Conservation (phyloP, 1,140 invertebrate species). For the Dreissena rostriformis region DNA sequence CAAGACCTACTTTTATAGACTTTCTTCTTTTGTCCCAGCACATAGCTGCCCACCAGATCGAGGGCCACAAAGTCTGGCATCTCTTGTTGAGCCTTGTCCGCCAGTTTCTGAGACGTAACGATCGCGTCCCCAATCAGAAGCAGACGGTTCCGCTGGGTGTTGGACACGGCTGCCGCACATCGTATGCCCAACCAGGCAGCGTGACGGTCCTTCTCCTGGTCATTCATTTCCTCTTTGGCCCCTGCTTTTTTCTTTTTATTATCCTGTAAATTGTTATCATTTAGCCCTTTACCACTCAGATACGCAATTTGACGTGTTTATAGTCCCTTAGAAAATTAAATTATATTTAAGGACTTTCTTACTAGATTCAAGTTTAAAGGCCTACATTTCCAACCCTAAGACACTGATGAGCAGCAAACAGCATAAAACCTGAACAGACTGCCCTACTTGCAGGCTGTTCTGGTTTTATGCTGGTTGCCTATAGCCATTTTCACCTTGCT, state of each 20-base stretch:
- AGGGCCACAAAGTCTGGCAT: slow-evolving; percentile 77
- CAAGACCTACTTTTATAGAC: slow-evolving; percentile 77
- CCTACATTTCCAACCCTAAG: too few relatives aligned
- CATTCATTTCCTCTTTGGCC: slow-evolving; percentile 64
- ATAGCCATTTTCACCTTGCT: too few relatives aligned
- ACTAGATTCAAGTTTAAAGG: too few relatives aligned
- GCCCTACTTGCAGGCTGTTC: too few relatives aligned
- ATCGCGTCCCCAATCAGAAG: slow-evolving; percentile 71
- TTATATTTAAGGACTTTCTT: too few relatives aligned
- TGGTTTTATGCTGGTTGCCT: too few relatives aligned
- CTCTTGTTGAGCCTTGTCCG: slow-evolving; percentile 58
- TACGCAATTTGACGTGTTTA: too few relatives aligned
- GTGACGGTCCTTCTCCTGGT: slow-evolving; percentile 71
- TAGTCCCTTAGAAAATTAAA: too few relatives aligned
- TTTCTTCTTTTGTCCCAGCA: slow-evolving; percentile 78
- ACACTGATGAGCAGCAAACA: too few relatives aligned
- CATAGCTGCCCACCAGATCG: slow-evolving; percentile 76
- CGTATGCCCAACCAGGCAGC: slow-evolving; percentile 77
- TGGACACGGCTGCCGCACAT: slow-evolving; percentile 73
- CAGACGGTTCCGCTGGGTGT: slow-evolving; percentile 67
- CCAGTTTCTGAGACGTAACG: slow-evolving; percentile 69
- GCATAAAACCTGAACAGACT: too few relatives aligned
- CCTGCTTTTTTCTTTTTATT: slow-evolving; percentile 31
- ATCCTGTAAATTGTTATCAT: not conserved
- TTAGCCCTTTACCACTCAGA: too few relatives aligned